These are phyloP conservation scores for Leucophora obtusa DNA, from an alignment of 2,888 invertebrate species.

Conservation along the genomic window DNA sequence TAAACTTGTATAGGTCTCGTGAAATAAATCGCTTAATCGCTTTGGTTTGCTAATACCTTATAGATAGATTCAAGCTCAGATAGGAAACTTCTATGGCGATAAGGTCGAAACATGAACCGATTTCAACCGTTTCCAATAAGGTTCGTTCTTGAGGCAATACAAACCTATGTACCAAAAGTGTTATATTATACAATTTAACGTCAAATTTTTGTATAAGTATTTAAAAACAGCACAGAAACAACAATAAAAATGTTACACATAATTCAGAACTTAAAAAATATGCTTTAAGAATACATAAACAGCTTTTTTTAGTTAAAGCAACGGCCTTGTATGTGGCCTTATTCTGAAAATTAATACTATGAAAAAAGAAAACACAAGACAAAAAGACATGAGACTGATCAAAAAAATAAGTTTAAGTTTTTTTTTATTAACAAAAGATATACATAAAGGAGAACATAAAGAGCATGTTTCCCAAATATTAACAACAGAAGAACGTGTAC, in stretches of 20 bases:
- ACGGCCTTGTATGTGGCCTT: constrained; percentile 59
- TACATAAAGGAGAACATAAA: background rate
- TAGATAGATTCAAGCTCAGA: too few relatives aligned
- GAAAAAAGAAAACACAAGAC: constrained; percentile 24
- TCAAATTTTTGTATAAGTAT: too few relatives aligned
- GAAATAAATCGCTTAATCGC: too few relatives aligned
- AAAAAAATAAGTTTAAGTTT: constrained; percentile 17
- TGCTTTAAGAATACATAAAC: constrained; percentile 20
- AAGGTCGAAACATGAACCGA: too few relatives aligned
- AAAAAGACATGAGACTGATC: constrained; percentile 14
- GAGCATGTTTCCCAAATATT: constrained; percentile 3
- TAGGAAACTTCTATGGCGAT: too few relatives aligned
- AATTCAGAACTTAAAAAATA: constrained; percentile 1
- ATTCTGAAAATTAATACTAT: constrained; percentile 42
- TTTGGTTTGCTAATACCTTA: too few relatives aligned
- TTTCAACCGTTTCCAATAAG: too few relatives aligned
- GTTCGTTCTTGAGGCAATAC: too few relatives aligned
- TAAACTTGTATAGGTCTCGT: too few relatives aligned
- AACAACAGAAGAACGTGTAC: constrained; percentile 39
- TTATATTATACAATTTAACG: too few relatives aligned
- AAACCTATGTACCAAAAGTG: too few relatives aligned
- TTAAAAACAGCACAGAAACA: too few relatives aligned
- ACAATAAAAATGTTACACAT: constrained; percentile 8
- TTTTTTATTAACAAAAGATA: background rate
- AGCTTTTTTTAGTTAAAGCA: constrained; percentile 23